phyloP scores from a whole-genome alignment of 2,113 vertebrate genomes.

The Entelurus aequoreus region DNA sequence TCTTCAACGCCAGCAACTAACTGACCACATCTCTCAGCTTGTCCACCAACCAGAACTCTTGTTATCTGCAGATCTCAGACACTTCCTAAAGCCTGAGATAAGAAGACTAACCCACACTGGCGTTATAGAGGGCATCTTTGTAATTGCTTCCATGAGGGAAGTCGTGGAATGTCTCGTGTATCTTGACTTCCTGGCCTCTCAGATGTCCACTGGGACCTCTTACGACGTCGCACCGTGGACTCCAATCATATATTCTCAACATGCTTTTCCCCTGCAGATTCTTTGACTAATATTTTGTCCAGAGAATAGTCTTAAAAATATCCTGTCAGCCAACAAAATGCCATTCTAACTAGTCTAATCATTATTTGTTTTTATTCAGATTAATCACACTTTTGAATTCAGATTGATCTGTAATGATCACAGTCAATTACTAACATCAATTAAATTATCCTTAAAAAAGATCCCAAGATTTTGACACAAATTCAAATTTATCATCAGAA shows the following conservation, averaged over 20 bases:
- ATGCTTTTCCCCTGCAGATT: neutral
- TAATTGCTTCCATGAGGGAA: conserved; percentile 74
- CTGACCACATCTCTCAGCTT: neutral
- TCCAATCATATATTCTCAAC: conserved; percentile 17
- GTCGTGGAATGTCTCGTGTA: conserved; percentile 67
- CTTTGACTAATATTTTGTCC: neutral
- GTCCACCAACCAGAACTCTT: neutral
- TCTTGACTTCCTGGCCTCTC: conserved; percentile 60
- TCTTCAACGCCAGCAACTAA: too few species aligned
- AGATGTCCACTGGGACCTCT: conserved; percentile 41
- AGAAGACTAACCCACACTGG: conserved; percentile 25
- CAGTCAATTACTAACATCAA: too few species aligned
- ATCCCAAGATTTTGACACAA: too few species aligned
- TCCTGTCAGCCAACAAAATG: too few species aligned
- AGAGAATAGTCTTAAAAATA: too few species aligned
- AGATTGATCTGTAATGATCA: too few species aligned
- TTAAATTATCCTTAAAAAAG: too few species aligned
- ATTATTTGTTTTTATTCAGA: too few species aligned
- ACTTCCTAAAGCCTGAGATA: conserved; percentile 48
- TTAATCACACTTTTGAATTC: too few species aligned
- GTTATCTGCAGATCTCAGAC: conserved; percentile 49
- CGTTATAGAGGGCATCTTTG: conserved; percentile 36
- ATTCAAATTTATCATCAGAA: too few species aligned
- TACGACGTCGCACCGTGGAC: conserved; percentile 34
- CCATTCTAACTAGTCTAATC: too few species aligned